phyloP scores from a whole-genome alignment of 2,113 vertebrate species.

The Connochaetes taurinus region DNA sequence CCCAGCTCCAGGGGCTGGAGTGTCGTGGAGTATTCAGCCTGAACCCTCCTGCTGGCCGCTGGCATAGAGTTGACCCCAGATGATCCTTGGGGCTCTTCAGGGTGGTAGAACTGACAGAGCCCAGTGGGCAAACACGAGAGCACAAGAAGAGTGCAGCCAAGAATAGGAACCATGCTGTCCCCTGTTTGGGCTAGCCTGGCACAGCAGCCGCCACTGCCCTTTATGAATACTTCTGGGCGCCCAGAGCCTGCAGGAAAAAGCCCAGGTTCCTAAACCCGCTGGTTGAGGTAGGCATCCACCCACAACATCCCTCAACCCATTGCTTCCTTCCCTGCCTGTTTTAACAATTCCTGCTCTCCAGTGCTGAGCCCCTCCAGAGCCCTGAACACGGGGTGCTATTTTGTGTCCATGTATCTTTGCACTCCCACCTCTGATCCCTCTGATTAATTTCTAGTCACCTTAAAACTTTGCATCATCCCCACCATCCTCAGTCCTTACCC shows the following conservation, averaged over 20 bases:
- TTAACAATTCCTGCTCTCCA: background rate
- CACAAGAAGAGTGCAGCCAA: background rate
- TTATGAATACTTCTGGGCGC: background rate
- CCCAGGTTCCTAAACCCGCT: background rate
- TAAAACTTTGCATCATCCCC: background rate
- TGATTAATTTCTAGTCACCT: background rate
- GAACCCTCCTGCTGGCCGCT: background rate
- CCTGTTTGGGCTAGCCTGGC: background rate
- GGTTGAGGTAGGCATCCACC: background rate
- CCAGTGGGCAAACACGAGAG: background rate
- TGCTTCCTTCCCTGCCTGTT: background rate
- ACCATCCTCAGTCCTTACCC: too few species aligned
- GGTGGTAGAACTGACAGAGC: background rate
- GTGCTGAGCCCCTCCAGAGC: rapidly evolving
- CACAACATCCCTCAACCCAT: background rate
- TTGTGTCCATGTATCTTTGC: rapidly evolving
- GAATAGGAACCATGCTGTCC: background rate
- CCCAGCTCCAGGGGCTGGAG: background rate
- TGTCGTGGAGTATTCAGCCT: background rate
- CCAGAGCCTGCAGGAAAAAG: background rate
- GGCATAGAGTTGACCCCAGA: background rate
- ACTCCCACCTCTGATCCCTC: background rate
- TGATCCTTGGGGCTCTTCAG: background rate
- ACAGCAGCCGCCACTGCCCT: background rate
- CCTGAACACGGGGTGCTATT: background rate